Percentiles rank a stretch among this genome's conserved stretches.
Evolutionary conservation across 2,888 invertebrate species (phyloP).

Genomic region (Nemapogon koenigi): DNA sequence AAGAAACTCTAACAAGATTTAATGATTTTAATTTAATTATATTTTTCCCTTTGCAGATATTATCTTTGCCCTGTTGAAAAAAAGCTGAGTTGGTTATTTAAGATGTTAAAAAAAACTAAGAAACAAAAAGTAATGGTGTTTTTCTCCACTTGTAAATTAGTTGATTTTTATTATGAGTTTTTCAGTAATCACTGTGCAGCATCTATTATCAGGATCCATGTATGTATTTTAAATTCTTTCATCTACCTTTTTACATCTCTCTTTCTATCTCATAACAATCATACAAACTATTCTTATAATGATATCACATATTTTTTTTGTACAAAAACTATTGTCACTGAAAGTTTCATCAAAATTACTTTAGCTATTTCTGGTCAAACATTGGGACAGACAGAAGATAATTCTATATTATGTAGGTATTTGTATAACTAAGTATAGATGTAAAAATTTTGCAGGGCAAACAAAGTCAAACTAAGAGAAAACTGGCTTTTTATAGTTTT

Average conservation of each 20-base stretch:
- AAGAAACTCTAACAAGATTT: too few species aligned
- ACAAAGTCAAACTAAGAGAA: conserved; percentile 95
- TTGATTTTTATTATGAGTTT: conserved; percentile 93
- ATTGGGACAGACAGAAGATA: too few species aligned
- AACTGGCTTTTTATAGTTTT: conserved; percentile 94
- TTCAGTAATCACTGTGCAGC: conserved; percentile 90
- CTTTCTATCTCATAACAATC: too few species aligned
- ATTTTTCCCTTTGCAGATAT: conserved; percentile 63
- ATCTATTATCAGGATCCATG: conserved; percentile 91
- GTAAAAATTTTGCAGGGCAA: conserved; percentile 91
- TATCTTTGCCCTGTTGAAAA: conserved; percentile 93
- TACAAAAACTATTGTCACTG: too few species aligned
- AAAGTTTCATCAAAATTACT: too few species aligned
- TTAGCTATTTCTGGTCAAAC: too few species aligned
- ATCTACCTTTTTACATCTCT: too few species aligned
- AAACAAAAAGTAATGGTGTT: conserved; percentile 96
- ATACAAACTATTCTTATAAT: too few species aligned
- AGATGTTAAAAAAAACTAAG: conserved; percentile 91
- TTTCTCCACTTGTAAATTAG: conserved; percentile 96
- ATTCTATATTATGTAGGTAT: too few species aligned
- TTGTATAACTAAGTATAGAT: too few species aligned
- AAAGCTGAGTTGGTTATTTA: conserved; percentile 88
- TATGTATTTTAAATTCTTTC: conserved; percentile 52
- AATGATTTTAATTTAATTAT: too few species aligned
- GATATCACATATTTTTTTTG: too few species aligned